Evolutionary conservation across 2,797 vertebrate species (phyloP), one percentile per base, ranked within the genome.

Genomic region (Moxostoma hubbsi): DNA sequence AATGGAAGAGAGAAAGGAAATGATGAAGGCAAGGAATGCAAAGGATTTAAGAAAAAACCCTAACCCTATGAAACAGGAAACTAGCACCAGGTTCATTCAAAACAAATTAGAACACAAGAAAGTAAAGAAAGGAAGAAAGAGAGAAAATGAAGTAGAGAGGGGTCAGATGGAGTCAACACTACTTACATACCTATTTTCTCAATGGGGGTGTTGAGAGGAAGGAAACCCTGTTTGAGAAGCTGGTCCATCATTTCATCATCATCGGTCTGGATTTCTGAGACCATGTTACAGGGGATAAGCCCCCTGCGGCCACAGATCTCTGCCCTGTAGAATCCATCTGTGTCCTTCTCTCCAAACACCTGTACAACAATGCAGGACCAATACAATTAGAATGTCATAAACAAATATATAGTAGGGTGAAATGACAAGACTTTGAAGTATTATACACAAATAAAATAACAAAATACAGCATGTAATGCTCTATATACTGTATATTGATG

Each of bases 261-360:
- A 8, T 98, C 97, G 0, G 97, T 96, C 83, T 99, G 97, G 86
- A 99, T 97, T 87, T 99, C 98, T 0, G 97, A 99, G 69, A 99
- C 97, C 98, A 99, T 99, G 85, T 99, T 99, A 72, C 98, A 99
- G 0, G 98, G 98, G 61, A 99, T 97, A 82, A 97, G 95, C 77
- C 98, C 98, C 12, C 90, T 87, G 24, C 97, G 90, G 0, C 96
- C 92, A 7, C 95, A 94, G 75, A 96, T 96, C 87, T 98, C 94
- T 2, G 97, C 97, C 15, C 95, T 94, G 90, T 99, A 99, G 90
- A 99, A 99, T 4, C 97, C 98, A 10, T 99, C 98, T 0, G 93
- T 96, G 43, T 99, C 98, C 86, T 99, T 99, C 68, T 97, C 94
- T 1, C 98, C 98, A 15, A 97, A 97, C 72, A 99, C 96, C 98